A percentile compares a stretch with the other conserved stretches of the same genome.
Evolutionary conservation across 92 coral and sea anemone species (phyloP).

Genomic region (Hydrozoanthus gracilis): DNA sequence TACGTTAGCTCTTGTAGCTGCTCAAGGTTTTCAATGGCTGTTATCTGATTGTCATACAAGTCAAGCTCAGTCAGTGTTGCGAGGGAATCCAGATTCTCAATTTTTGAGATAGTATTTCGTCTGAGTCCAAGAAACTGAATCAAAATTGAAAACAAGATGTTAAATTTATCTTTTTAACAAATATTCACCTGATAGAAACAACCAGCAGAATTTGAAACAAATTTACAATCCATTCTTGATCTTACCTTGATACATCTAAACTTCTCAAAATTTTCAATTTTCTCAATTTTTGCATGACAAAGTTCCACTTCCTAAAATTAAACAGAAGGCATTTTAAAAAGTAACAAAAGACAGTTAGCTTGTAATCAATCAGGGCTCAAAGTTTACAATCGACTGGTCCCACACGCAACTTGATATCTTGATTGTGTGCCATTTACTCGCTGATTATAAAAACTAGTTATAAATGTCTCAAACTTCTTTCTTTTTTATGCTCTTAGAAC

Average conservation of each 20-base stretch:
- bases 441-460: no score
- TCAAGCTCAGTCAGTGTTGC: constrained; percentile 89
- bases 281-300: constrained; percentile 87
- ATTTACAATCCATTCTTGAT: not conserved
- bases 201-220: not conserved
- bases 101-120: constrained; percentile 77
- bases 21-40: constrained; percentile 81
- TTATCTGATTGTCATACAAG: constrained; percentile 89
- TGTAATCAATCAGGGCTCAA: no score
- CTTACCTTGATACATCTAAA: constrained; percentile 81
- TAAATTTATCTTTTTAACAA: not conserved
- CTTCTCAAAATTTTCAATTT: constrained; percentile 88
- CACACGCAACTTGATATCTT: no score
- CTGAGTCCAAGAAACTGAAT: constrained; percentile 80
- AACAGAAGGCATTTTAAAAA: no score
- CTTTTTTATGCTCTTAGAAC: no score
- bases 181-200: not conserved
- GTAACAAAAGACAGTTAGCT: not conserved
- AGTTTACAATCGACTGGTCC: no score
- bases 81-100: constrained; percentile 85
- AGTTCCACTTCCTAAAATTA: constrained; percentile 87
- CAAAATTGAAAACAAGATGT: not conserved
- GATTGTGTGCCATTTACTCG: no score
- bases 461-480: no score
- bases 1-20: constrained; percentile 76